A percentile compares a stretch with the other conserved stretches of the same genome.
Evolutionary conservation across 1,140 invertebrate species (phyloP).

Genomic region (Zeugodacus cucurbitae): DNA sequence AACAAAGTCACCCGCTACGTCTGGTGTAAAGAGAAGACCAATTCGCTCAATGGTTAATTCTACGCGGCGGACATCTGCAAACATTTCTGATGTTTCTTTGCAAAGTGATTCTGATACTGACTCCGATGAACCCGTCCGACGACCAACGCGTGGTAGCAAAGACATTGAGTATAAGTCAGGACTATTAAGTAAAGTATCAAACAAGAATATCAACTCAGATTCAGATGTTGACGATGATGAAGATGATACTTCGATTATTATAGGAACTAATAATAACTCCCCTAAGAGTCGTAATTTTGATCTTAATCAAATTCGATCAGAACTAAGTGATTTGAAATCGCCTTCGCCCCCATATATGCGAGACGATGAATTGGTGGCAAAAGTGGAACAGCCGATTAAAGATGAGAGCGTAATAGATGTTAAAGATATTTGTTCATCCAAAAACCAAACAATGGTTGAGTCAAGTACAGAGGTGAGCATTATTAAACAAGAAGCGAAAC

Average conservation of each 20-base stretch:
- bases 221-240: conserved; percentile 63
- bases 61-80: conserved; percentile 61
- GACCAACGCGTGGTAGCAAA: conserved; percentile 58
- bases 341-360: conserved; percentile 50
- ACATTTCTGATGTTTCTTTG: conserved; percentile 68
- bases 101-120: conserved; percentile 72
- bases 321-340: conserved; percentile 73
- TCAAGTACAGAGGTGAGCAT: background rate
- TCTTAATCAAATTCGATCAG: conserved; percentile 84
- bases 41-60: conserved; percentile 48
- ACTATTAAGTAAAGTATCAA: conserved; percentile 57
- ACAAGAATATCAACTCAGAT: conserved; percentile 62
- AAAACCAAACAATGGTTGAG: conserved; percentile 22
- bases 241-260: conserved; percentile 46
- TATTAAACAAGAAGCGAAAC: conserved; percentile 53
- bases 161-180: conserved; percentile 16
- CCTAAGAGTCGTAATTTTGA: conserved; percentile 80
- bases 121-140: conserved; percentile 69
- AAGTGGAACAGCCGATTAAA: background rate
- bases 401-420: background rate
- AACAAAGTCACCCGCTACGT: conserved; percentile 73
- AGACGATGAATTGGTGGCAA: conserved; percentile 47
- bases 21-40: conserved; percentile 67
- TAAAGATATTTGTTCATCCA: conserved; percentile 13
- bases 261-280: conserved; percentile 48